Evolutionary conservation across 1,140 invertebrate genomes (phyloP), one percentile per base, ranked within the genome.

Genomic region (Camponotus pennsylvanicus): DNA sequence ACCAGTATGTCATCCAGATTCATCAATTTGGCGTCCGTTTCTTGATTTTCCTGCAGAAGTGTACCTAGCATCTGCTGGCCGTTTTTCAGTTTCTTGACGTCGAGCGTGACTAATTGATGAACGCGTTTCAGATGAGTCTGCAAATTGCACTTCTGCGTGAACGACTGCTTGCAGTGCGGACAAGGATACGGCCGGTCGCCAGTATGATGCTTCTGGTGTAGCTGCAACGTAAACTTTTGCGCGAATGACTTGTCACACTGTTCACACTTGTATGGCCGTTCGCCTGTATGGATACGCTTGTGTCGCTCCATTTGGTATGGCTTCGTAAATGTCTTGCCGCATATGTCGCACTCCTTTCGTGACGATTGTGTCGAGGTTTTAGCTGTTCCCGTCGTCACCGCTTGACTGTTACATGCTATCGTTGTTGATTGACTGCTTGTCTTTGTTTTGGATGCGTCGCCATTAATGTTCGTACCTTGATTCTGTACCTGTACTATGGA

Each of bases 231-330:
- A 2, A 96, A 96, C 89, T 97, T 97, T 40, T 97, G 96, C 11
- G 96, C 95, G 90, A 97, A 98, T 2, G 94, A 95, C 91, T 97
- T 97, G 3, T 93, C 91, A 91, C 97, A 97, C 15, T 95, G 90
- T 27, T 96, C 93, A 90, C 97, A 97, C 13, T 95, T 95, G 92
- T 96, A 97, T 0, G 97, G 97, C 71, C 96, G 96, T 90, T 97
- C 96, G 9, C 97, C 97, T 0, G 97, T 97, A 86, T 97, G 97
- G 32, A 96, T 96, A 32, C 96, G 91, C 93, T 93, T 92, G 76
- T 95, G 95, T 11, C 95, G 90, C 32, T 93, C 92, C 3, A 95
- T 73, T 63, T 95, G 94, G 45, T 92, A 95, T 0, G 94, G 94
- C 55, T 95, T 95, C 49, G 88, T 87, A 42, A 95, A 95, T 0